Base-by-base conservation (phyloP, 2,113 vertebrate genomes). In the Macroglossus sobrinus region DNA sequence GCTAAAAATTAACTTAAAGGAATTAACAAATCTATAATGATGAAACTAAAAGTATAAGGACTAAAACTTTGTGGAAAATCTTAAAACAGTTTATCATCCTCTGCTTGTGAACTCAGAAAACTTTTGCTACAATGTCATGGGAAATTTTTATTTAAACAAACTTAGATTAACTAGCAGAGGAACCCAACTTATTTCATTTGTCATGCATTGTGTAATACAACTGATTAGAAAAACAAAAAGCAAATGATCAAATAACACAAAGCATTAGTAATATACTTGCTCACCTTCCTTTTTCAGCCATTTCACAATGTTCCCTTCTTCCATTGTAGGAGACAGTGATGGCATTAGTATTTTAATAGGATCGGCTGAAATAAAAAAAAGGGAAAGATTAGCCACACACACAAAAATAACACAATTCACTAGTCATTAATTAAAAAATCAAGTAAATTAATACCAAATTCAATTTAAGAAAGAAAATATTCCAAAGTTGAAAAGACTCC, bases 281-380 rank as follows among this genome's bases (percentile, higher is more conserved):
- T 98, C 98, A 99, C 99, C 99, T 99, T 99, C 99, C 59, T 99
- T 99, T 98, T 99, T 99, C 75, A 99, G 98, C 99, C 99, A 99
- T 98, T 99, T 99, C 94, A 99, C 99, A 47, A 99, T 98, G 96
- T 99, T 99, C 93, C 99, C 99, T 98, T 99, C 99, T 97, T 99
- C 99, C 99, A 99, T 99, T 21, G 99, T 99, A 79, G 99, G 99
- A 43, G 99, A 99, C n/a, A 99, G 98, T 0, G 99, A 99, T 2
- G 99, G 99, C 99, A 99, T 99, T 91, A 99, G 91, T 89, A 99
- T 98, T 97, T 99, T 99, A 97, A 99, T 96, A 94, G 99, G 98
- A 19, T 97, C 98, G 96, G 98, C 99, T 99, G 97, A 45, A 98
- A 98, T 64, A 14, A 94, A 95, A 91, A 89, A 19, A 91, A 19